Evolutionary conservation across 2,113 vertebrate genomes (phyloP), one percentile per base, ranked within the genome.

Genomic region (Panurus biarmicus): DNA sequence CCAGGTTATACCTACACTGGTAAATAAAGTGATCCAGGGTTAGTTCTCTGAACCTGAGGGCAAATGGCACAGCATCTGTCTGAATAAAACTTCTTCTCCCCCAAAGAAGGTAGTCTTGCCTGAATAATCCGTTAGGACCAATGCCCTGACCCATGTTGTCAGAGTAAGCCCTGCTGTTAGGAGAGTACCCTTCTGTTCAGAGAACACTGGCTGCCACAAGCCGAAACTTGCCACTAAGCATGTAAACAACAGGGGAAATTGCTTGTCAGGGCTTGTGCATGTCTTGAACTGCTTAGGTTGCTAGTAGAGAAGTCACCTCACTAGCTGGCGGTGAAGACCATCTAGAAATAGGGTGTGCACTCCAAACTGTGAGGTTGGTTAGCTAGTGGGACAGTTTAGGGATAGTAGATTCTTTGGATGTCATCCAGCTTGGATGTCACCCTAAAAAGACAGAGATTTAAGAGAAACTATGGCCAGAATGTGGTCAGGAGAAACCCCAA

Each of bases 1-100:
- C 85, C 90, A 25, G 44, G 72, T 84, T 88, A 93, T 92, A 84
- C 92, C 95, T 94, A 94, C 72, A 48, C 48, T 90, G 64, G 79
- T 74, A 95, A 96, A 94, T 83, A 95, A 90, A 94, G 22, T 0
- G 0, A 83, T 64, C 42, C 56, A 75, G 53, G 36, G 44, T 31
- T n/a, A 64, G n/a, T 60, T 79, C 31, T 56, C 64, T 89, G 64
- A 89, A 80, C 50, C 26, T 51, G 29, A 83, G 18, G 25, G 47
- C 9, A 76, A 54, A 26, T 47, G 38, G 38, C 38, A 76, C 67
- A 83, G 38, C 38, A 66, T 56, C 50, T 12, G 7, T 62, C 51
- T 48, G 24, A 77, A 83, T 62, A 85, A 80, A 83, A 80, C 24
- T 40, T 38, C 15, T 87, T 79, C 60, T 77, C 3, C 44, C 21